These are phyloP conservation scores for Bungarus multicinctus DNA, from an alignment of 2,113 vertebrate species.

Conservation along the genomic window DNA sequence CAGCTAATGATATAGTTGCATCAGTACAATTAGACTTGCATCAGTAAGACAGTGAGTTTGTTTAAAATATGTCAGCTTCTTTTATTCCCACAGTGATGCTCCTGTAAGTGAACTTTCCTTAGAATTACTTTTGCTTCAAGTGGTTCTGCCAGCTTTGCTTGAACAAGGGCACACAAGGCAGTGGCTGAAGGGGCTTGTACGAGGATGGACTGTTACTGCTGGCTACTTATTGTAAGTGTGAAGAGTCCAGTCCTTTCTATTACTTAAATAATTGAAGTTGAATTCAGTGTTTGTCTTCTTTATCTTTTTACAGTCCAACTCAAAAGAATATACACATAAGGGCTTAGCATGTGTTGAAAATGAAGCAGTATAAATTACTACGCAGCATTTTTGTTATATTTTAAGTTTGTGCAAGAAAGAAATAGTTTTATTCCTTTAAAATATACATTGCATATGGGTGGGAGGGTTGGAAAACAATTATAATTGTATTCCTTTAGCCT, in stretches of 20 bases:
- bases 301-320: neutral
- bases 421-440: neutral
- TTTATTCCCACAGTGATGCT: slow-evolving; percentile 81
- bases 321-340: neutral
- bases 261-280: neutral
- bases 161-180: slow-evolving; percentile 97
- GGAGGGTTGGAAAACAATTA: no score
- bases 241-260: neutral
- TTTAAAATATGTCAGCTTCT: neutral
- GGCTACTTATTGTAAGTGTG: slow-evolving; percentile 91
- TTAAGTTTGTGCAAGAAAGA: neutral
- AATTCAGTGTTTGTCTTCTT: neutral
- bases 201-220: slow-evolving; percentile 95
- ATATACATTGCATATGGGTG: neutral
- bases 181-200: slow-evolving; percentile 96
- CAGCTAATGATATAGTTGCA: neutral
- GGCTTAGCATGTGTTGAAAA: neutral
- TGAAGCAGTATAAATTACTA: neutral
- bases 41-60: neutral
- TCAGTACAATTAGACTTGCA: neutral
- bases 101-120: slow-evolving; percentile 97
- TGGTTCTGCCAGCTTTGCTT: slow-evolving; percentile 95
- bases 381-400: neutral
- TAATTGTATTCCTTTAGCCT: neutral
- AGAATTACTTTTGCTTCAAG: slow-evolving; percentile 94